Conservation (phyloP, 2,113 vertebrate species). For the Cryptoleucopteryx plumbea region DNA sequence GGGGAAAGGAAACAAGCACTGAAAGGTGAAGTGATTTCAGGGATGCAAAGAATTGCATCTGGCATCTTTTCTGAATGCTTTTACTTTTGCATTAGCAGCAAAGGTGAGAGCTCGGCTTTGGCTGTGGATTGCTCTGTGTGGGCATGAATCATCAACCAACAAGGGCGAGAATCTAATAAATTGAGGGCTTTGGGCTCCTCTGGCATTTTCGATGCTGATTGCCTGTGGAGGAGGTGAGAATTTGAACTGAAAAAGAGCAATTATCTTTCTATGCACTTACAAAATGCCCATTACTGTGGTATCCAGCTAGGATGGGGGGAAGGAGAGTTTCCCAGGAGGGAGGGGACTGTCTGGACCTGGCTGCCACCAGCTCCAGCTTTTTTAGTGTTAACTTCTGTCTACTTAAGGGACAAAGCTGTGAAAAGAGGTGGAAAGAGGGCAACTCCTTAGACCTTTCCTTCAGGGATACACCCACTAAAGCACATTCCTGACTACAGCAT, state of each 20-base stretch:
- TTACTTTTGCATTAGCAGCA: neutral
- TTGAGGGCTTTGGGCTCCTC: neutral
- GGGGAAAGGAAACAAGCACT: neutral
- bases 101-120: neutral
- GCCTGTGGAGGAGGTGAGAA: constrained; percentile 56
- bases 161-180: neutral
- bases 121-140: neutral
- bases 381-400: neutral
- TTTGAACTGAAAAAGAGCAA: neutral
- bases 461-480: neutral
- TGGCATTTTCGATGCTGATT: constrained; percentile 10
- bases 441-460: neutral
- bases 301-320: constrained; percentile 26
- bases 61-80: neutral
- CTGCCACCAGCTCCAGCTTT: neutral
- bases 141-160: neutral
- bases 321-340: neutral
- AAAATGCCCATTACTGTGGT: constrained; percentile 47
- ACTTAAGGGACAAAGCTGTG: neutral
- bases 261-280: neutral
- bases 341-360: neutral
- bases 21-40: neutral
- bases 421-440: neutral
- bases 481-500: neutral
- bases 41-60: neutral